A percentile compares a stretch with the other conserved stretches of the same genome.
phyloP scores from a whole-genome alignment of 2,797 vertebrate species.

The Graptemys geographica region DNA sequence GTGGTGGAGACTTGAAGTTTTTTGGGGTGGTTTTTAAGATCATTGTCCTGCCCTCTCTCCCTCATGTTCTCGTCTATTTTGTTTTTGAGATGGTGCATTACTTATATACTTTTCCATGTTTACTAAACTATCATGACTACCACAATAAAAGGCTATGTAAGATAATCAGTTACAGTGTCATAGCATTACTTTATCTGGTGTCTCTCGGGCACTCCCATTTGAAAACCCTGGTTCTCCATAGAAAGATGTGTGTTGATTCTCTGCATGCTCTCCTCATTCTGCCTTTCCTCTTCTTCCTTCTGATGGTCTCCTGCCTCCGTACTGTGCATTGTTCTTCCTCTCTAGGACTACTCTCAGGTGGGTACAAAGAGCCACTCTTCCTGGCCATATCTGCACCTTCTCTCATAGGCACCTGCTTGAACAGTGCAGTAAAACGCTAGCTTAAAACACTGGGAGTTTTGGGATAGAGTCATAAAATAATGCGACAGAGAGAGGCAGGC shows the following conservation, averaged over 20 bases:
- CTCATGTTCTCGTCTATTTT: not conserved
- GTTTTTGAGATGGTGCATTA: not conserved
- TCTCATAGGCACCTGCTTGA: not conserved
- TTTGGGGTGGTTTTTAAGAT: not conserved
- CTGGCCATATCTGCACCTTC: not conserved
- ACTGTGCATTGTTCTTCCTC: not conserved
- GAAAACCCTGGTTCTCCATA: not conserved
- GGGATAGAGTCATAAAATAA: not conserved
- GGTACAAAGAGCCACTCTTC: not conserved
- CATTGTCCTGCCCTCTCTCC: not conserved
- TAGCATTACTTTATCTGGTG: not conserved
- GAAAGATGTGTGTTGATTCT: not conserved
- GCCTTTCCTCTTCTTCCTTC: not conserved
- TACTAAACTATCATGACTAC: not conserved
- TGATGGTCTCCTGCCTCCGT: accelerated
- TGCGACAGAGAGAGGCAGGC: not conserved
- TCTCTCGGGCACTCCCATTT: not conserved
- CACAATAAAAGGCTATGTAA: not conserved
- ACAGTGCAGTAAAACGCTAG: not conserved
- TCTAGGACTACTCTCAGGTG: not conserved
- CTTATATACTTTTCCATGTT: not conserved
- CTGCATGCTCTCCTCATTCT: not conserved
- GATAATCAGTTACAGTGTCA: not conserved
- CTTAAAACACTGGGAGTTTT: not conserved
- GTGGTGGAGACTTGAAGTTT: not conserved